A percentile compares a stretch with the other conserved stretches of the same genome.
Conservation (phyloP, 2,888 invertebrate species). For the Eristalis arbustorum region DNA sequence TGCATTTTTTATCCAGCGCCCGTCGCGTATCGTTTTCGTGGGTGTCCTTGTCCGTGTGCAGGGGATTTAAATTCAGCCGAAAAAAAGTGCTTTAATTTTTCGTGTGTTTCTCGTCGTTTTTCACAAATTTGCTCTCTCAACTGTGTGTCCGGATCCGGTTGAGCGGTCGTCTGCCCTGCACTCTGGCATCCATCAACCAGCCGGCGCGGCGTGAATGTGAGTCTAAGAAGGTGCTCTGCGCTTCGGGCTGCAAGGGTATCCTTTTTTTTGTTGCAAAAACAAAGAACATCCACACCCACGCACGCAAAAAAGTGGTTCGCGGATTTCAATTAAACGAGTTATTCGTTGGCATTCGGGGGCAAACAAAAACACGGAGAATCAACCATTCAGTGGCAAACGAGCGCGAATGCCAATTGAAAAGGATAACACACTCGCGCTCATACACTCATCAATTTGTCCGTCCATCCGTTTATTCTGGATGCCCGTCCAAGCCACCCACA, state of each 20-base stretch:
- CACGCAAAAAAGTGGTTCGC: neutral
- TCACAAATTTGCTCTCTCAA: slow-evolving; percentile 22
- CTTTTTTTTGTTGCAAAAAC: slow-evolving; percentile 19
- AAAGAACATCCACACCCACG: neutral
- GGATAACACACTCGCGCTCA: slow-evolving; percentile 38
- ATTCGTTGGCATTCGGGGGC: slow-evolving; percentile 49
- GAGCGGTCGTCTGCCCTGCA: neutral
- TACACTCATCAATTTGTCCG: neutral
- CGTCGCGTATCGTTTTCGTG: neutral
- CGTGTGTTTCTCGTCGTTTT: neutral
- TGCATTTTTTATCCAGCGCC: slow-evolving; percentile 32
- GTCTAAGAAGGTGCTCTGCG: slow-evolving; percentile 14
- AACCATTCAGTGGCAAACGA: slow-evolving; percentile 51
- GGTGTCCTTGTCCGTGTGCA: slow-evolving; percentile 28
- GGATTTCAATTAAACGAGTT: slow-evolving; percentile 68
- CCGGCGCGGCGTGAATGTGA: slow-evolving; percentile 1
- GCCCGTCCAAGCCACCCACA: neutral
- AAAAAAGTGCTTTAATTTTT: neutral
- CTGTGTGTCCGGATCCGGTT: slow-evolving; percentile 5
- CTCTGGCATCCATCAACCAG: slow-evolving; percentile 3
- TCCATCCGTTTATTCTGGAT: neutral
- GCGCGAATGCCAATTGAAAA: slow-evolving; percentile 57
- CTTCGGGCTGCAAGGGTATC: neutral
- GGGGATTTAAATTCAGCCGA: slow-evolving; percentile 46
- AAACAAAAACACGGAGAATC: slow-evolving; percentile 67